Evolutionary conservation across 2,113 vertebrate genomes (phyloP).

Genomic region (Pseudorectes ferrugineus): DNA sequence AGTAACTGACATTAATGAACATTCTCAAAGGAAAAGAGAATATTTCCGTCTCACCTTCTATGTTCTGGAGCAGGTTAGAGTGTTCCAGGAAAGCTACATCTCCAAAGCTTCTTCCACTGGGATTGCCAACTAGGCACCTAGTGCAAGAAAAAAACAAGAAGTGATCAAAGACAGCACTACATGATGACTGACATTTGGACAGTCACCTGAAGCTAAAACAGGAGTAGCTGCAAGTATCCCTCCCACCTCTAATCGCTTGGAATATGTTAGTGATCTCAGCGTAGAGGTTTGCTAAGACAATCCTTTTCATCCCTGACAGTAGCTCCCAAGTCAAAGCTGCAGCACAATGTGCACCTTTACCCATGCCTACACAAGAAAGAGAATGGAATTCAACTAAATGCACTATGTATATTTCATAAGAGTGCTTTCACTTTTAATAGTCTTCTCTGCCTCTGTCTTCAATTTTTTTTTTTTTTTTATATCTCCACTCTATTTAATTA

Average conservation of each 20-base stretch:
- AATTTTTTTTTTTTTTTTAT: background rate
- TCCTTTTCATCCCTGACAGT: background rate
- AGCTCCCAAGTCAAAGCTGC: background rate
- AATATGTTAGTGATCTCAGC: background rate
- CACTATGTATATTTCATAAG: background rate
- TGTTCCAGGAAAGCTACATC: conserved; percentile 89
- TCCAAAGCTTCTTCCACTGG: conserved; percentile 82
- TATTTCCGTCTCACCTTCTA: conserved; percentile 73
- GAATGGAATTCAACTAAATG: background rate
- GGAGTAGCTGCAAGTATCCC: background rate
- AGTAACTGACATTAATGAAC: background rate
- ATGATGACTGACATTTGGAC: fast-evolving
- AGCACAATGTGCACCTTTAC: background rate
- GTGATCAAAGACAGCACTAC: background rate
- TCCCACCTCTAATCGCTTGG: background rate
- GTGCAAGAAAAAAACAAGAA: background rate
- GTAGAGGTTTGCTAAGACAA: background rate
- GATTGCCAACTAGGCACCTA: conserved; percentile 87
- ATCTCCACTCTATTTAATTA: background rate
- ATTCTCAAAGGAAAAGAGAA: background rate
- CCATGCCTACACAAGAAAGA: background rate
- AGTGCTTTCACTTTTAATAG: background rate
- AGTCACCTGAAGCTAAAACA: background rate
- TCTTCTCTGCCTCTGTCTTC: background rate
- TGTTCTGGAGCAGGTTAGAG: conserved; percentile 81